Evolutionary conservation across 2,888 invertebrate species (phyloP).

Genomic region (Gerris lacustris): DNA sequence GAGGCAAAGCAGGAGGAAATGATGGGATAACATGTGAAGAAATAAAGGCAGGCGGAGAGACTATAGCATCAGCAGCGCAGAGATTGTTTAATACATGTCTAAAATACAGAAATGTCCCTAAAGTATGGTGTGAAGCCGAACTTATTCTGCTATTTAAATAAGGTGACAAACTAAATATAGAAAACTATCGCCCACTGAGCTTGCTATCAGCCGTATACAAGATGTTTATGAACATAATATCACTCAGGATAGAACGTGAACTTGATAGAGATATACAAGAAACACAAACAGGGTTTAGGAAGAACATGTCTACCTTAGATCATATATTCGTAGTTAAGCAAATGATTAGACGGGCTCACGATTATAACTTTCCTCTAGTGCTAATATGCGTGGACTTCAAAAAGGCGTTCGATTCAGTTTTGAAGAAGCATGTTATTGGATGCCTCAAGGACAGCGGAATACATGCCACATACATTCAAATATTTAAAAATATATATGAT

Average conservation of each 20-base stretch:
- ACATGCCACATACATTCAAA: not conserved
- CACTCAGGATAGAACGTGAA: conserved; percentile 6
- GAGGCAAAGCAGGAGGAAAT: conserved; percentile 10
- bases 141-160: conserved; percentile 4
- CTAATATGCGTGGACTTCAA: not conserved
- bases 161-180: conserved; percentile 9
- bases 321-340: conserved; percentile 9
- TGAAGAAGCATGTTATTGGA: not conserved
- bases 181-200: conserved; percentile 12
- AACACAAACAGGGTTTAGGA: conserved; percentile 10
- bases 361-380: conserved; percentile 10
- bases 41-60: conserved; percentile 9
- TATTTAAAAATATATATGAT: conserved; percentile 10
- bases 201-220: conserved; percentile 8
- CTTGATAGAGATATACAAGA: not conserved
- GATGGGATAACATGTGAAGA: conserved; percentile 10
- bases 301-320: conserved; percentile 8
- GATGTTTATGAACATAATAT: conserved; percentile 6
- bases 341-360: conserved; percentile 4
- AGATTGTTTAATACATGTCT: not conserved
- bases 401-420: conserved; percentile 7
- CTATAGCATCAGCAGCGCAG: not conserved
- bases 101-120: not conserved
- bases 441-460: conserved; percentile 4
- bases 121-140: conserved; percentile 3